These are phyloP conservation scores for Anabas testudineus DNA, from an alignment of 2,797 vertebrate species.

Conservation along the genomic window DNA sequence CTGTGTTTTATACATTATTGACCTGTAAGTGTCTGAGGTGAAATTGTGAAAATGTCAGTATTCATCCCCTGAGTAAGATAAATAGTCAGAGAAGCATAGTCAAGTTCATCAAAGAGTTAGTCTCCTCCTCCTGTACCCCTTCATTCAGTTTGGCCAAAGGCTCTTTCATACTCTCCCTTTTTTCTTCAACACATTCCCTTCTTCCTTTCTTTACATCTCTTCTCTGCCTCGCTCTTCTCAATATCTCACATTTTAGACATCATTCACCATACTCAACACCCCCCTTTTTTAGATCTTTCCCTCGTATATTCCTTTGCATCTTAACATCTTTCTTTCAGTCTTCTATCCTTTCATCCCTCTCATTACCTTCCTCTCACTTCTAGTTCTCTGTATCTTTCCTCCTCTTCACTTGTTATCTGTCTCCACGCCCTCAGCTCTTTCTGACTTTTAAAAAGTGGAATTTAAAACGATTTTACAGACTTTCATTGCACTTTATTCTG, in stretches of 20 bases:
- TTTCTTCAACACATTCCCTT: constrained; percentile 31
- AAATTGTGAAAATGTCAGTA: too few species aligned
- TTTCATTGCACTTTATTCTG: neutral
- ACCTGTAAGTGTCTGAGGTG: too few species aligned
- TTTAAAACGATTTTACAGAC: neutral
- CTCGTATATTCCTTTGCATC: constrained; percentile 46
- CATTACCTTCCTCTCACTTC: constrained; percentile 25
- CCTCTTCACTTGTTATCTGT: constrained; percentile 2
- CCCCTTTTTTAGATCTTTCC: constrained; percentile 3
- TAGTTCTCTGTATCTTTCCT: neutral
- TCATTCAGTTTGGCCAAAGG: constrained; percentile 17
- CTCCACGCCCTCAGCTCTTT: constrained; percentile 3
- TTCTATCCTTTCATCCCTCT: constrained; percentile 22
- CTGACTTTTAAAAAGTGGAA: neutral
- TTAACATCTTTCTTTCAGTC: constrained; percentile 48
- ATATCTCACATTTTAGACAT: constrained; percentile 9
- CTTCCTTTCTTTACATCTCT: constrained; percentile 20
- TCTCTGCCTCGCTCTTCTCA: too few species aligned
- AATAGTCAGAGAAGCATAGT: neutral
- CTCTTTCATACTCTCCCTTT: constrained; percentile 27
- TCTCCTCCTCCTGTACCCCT: neutral
- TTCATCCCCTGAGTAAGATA: too few species aligned
- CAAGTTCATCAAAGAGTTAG: neutral
- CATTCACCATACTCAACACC: neutral
- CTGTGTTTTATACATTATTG: neutral